Percentiles rank a stretch among this genome's conserved stretches.
Evolutionary conservation across 2,888 invertebrate genomes (phyloP).

Genomic region (Agrotis segetum): DNA sequence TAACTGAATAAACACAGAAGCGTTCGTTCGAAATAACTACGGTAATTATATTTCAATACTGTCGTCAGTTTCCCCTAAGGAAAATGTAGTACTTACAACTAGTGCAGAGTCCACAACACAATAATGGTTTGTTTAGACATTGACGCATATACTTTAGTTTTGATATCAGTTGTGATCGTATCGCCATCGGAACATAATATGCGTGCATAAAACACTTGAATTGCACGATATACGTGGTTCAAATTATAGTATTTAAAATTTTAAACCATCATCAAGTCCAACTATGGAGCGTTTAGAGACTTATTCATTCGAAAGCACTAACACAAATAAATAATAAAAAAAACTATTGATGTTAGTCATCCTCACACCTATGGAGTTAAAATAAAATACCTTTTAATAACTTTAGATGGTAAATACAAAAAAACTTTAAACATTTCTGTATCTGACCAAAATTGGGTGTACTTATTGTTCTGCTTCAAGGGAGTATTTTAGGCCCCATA

Average conservation of each 20-base stretch:
- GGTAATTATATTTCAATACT: constrained; percentile 16
- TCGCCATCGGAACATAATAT: constrained; percentile 34
- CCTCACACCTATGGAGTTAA: background rate
- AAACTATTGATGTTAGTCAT: background rate
- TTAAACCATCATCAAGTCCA: constrained; percentile 13
- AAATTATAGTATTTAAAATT: constrained; percentile 6
- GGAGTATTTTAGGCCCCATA: constrained; percentile 18
- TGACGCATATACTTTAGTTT: constrained; percentile 33
- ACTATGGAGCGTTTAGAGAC: background rate
- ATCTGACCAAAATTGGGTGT: background rate
- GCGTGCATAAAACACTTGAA: constrained; percentile 37
- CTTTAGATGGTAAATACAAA: background rate
- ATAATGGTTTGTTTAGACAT: constrained; percentile 33
- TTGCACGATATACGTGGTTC: constrained; percentile 9
- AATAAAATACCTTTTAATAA: no score
- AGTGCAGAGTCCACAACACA: constrained; percentile 41
- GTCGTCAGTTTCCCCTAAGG: constrained; percentile 22
- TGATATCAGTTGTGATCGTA: constrained; percentile 30
- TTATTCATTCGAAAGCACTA: constrained; percentile 6
- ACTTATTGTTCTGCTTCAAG: constrained; percentile 1
- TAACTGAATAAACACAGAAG: constrained; percentile 41
- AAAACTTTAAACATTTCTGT: background rate
- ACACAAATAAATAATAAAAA: background rate
- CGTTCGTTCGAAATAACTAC: constrained; percentile 21
- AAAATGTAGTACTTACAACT: constrained; percentile 39